A percentile compares a stretch with the other conserved stretches of the same genome.
Evolutionary conservation across 2,113 vertebrate genomes (phyloP).

Genomic region (Pipra filicauda): DNA sequence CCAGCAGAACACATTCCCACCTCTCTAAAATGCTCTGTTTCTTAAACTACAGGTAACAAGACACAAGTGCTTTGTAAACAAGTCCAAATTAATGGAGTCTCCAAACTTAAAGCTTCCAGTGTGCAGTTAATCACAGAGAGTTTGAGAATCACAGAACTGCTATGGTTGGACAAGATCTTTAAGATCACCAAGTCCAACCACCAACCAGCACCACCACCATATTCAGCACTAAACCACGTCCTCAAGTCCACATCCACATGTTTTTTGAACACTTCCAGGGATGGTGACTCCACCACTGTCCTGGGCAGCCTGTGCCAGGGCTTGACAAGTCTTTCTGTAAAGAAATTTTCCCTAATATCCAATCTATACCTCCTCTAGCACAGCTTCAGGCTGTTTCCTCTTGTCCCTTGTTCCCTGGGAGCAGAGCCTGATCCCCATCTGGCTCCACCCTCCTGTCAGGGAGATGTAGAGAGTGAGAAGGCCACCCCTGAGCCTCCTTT

Average conservation of each 20-base stretch:
- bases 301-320: neutral
- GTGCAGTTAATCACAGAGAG: neutral
- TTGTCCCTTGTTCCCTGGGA: neutral
- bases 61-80: neutral
- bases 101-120: neutral
- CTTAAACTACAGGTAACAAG: neutral
- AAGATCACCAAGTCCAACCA: neutral
- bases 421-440: neutral
- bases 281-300: neutral
- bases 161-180: neutral
- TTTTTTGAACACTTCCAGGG: neutral
- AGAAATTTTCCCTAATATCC: neutral
- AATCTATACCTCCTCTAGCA: neutral
- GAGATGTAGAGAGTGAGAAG: neutral
- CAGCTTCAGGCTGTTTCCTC: neutral
- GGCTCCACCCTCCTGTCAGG: neutral
- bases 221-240: neutral
- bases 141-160: neutral
- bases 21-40: neutral
- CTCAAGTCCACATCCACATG: neutral
- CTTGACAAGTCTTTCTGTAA: neutral
- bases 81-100: neutral
- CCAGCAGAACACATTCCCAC: neutral
- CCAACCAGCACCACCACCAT: neutral
- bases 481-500: neutral